Conservation (phyloP, 2,797 vertebrate species). For the Macropus fuliginosus region DNA sequence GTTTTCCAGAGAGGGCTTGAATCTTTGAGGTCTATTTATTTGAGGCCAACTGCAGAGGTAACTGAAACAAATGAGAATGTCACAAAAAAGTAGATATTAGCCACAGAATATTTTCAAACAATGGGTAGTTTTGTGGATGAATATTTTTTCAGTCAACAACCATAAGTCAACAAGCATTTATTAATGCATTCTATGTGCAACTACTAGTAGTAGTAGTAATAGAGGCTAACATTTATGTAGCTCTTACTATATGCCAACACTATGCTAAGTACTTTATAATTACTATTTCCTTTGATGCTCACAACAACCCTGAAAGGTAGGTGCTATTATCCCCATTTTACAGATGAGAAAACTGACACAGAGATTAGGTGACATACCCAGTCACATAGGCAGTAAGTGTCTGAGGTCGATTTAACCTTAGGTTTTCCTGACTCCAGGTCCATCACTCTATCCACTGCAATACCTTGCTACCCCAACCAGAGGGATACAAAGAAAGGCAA, state of each 20-base stretch:
- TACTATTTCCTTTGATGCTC: background rate
- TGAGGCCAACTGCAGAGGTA: slow-evolving; percentile 54
- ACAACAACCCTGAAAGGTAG: background rate
- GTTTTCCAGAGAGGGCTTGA: slow-evolving; percentile 50
- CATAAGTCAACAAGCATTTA: background rate
- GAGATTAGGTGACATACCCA: background rate
- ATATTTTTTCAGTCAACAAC: slow-evolving; percentile 35
- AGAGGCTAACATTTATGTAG: background rate
- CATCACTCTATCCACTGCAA: background rate
- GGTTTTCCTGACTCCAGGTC: background rate
- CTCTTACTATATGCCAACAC: too few species aligned
- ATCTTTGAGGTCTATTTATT: slow-evolving; percentile 51
- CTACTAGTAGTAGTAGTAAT: background rate
- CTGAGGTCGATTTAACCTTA: background rate
- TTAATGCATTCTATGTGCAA: background rate
- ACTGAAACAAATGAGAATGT: slow-evolving; percentile 64
- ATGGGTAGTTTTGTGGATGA: slow-evolving; percentile 35
- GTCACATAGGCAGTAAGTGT: background rate
- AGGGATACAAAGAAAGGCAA: background rate
- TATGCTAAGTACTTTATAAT: background rate
- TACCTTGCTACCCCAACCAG: background rate
- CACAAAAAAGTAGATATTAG: slow-evolving; percentile 49
- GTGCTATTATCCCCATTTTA: background rate
- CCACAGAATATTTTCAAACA: slow-evolving; percentile 53
- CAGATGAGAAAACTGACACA: background rate